Evolutionary conservation across 2,113 vertebrate species (phyloP).

Genomic region (Hystrix cristata): DNA sequence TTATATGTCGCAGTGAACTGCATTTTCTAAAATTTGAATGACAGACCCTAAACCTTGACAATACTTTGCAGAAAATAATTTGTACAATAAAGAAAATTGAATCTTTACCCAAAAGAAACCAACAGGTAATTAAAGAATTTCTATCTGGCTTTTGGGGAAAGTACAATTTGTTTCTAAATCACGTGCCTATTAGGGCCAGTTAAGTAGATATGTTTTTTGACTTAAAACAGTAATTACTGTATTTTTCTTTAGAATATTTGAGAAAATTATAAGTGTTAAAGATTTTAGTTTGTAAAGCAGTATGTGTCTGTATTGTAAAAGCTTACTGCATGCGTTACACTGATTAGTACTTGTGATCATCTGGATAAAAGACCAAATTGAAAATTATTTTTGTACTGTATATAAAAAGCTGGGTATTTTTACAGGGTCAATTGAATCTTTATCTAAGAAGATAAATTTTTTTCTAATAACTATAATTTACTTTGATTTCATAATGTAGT

Average conservation of each 20-base stretch:
- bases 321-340: neutral
- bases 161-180: neutral
- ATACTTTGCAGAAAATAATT: neutral
- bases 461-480: neutral
- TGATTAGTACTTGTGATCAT: neutral
- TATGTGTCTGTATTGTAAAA: neutral
- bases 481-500: constrained; percentile 8
- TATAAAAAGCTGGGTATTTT: neutral
- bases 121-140: neutral
- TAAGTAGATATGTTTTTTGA: neutral
- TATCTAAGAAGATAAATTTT: neutral
- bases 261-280: constrained; percentile 12
- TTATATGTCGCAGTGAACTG: neutral
- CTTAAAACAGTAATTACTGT: neutral
- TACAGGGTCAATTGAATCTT: neutral
- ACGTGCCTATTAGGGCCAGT: neutral
- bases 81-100: neutral
- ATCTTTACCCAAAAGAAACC: neutral
- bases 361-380: neutral
- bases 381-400: neutral
- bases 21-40: neutral
- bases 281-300: neutral
- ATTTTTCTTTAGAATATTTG: neutral
- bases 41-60: neutral
- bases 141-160: neutral